phyloP scores from a whole-genome alignment of 2,888 invertebrate species.

The Alsophila aescularia region DNA sequence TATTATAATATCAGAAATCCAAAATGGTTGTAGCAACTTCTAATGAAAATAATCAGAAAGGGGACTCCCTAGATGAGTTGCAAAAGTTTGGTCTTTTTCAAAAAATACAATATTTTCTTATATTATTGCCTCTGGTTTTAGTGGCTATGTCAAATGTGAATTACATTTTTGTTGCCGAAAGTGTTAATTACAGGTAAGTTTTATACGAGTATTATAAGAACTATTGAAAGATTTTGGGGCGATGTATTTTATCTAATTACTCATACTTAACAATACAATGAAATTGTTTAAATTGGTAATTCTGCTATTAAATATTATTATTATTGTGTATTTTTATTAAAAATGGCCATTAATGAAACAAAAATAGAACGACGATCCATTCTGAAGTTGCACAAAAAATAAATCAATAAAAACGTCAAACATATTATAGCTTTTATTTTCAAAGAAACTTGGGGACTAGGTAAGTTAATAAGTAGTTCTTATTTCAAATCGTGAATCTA shows the following conservation, averaged over 20 bases:
- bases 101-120: constrained; percentile 59
- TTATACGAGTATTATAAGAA: no score
- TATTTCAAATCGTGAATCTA: no score
- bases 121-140: constrained; percentile 61
- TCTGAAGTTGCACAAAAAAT: no score
- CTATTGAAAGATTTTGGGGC: neutral
- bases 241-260: neutral
- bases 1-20: neutral
- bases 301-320: no score
- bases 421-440: no score
- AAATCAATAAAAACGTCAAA: no score
- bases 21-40: constrained; percentile 9
- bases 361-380: no score
- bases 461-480: no score
- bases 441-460: no score
- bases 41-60: constrained; percentile 19
- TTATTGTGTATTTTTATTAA: no score
- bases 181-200: constrained; percentile 62
- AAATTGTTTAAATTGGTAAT: no score
- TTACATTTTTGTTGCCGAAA: constrained; percentile 70
- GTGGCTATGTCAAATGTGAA: constrained; percentile 72
- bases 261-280: neutral
- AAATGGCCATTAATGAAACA: no score
- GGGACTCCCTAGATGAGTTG: constrained; percentile 41
- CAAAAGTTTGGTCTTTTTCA: constrained; percentile 65